phyloP scores from a whole-genome alignment of 2,888 invertebrate species.

The Ectemnius continuus region DNA sequence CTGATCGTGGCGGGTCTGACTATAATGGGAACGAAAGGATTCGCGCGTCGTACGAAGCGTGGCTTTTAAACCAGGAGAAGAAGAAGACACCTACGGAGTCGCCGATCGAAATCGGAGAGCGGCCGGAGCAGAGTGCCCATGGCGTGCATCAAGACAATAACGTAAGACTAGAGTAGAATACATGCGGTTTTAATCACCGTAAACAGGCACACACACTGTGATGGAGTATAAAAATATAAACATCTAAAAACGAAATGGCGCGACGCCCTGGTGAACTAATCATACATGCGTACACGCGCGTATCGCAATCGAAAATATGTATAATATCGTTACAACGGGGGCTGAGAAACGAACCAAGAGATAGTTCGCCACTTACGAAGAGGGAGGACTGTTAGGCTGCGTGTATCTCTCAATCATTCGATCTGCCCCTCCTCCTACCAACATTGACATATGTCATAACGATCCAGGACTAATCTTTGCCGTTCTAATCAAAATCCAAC shows the following conservation, averaged over 20 bases:
- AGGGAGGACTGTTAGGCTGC: constrained; percentile 37
- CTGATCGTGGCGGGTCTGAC: too few species aligned
- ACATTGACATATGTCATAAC: background rate
- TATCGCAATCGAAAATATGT: too few species aligned
- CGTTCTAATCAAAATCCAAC: too few species aligned
- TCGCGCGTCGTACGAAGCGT: too few species aligned
- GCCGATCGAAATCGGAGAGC: too few species aligned
- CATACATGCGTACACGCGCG: constrained; percentile 11
- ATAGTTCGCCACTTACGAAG: background rate
- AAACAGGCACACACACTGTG: constrained; percentile 59
- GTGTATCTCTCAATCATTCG: background rate
- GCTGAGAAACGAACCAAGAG: too few species aligned
- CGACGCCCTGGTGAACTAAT: constrained; percentile 64
- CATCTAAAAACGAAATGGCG: constrained; percentile 69
- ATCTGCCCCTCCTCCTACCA: background rate
- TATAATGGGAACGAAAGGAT: too few species aligned
- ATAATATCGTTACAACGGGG: too few species aligned
- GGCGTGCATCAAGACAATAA: constrained; percentile 59
- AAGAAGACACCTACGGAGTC: too few species aligned
- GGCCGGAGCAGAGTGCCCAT: too few species aligned
- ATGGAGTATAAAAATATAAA: constrained; percentile 76
- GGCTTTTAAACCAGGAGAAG: too few species aligned
- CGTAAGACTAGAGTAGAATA: constrained; percentile 77
- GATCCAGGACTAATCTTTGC: background rate
- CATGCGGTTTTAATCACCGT: constrained; percentile 72